phyloP scores from a whole-genome alignment of 2,888 invertebrate genomes.

The Melinaea marsaeus region DNA sequence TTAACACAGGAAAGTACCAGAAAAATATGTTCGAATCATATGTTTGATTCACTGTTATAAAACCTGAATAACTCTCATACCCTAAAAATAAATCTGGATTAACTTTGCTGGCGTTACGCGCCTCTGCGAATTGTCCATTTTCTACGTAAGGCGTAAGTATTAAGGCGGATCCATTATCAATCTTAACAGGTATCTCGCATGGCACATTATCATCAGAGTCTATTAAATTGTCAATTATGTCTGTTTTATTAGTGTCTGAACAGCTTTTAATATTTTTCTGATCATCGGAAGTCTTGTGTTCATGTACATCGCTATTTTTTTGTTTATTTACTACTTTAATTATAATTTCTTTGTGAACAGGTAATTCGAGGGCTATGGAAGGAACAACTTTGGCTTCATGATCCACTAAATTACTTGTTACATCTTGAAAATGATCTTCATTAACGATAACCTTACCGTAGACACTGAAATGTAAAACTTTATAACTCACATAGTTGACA shows the following conservation, averaged over 20 bases:
- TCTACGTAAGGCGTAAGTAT: constrained; percentile 62
- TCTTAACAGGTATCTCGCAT: constrained; percentile 16
- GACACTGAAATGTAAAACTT: constrained; percentile 41
- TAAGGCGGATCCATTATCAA: constrained; percentile 35
- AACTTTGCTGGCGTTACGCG: constrained; percentile 52
- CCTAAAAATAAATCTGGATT: constrained; percentile 53
- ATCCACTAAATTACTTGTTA: constrained; percentile 18
- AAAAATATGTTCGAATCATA: constrained; percentile 88
- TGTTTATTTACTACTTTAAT: constrained; percentile 6
- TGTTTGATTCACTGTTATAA: constrained; percentile 84
- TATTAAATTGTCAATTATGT: constrained; percentile 18
- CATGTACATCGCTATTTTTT: constrained; percentile 9
- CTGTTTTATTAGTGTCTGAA: not conserved
- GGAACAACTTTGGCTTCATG: constrained; percentile 10
- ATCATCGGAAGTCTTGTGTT: not conserved
- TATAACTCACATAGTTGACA: not conserved
- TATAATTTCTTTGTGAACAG: constrained; percentile 18
- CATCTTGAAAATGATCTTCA: constrained; percentile 23
- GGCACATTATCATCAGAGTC: constrained; percentile 13
- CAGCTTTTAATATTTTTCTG: not conserved
- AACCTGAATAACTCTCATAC: constrained; percentile 73
- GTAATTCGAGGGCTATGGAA: constrained; percentile 18
- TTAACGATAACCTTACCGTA: constrained; percentile 42
- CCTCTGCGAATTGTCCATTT: constrained; percentile 54
- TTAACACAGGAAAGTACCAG: constrained; percentile 86